Conservation (phyloP, 1,140 invertebrate genomes). For the Drosophila miranda region DNA sequence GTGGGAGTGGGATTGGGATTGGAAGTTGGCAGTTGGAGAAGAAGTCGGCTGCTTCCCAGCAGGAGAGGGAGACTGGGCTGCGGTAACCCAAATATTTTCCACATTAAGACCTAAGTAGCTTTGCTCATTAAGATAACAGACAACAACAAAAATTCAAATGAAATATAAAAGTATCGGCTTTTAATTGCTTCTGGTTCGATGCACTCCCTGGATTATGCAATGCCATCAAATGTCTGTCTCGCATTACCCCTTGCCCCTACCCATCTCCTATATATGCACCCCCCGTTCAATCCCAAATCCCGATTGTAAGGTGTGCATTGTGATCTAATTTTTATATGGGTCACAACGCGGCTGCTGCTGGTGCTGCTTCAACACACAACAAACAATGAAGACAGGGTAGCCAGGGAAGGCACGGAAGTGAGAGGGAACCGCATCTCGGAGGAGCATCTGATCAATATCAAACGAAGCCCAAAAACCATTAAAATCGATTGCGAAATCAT, state of each 20-base stretch:
- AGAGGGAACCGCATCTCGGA: background rate
- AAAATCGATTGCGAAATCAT: conserved; percentile 50
- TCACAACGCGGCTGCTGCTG: conserved; percentile 14
- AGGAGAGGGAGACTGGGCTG: too few species aligned
- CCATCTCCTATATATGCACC: background rate
- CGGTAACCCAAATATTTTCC: conserved; percentile 57
- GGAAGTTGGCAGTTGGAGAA: too few species aligned
- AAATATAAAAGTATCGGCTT: conserved; percentile 30
- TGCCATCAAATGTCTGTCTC: conserved; percentile 23
- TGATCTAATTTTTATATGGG: conserved; percentile 50
- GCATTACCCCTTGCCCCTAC: background rate
- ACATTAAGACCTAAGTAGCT: conserved; percentile 70
- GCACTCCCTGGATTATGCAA: conserved; percentile 53
- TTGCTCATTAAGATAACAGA: conserved; percentile 65
- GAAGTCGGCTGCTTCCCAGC: too few species aligned
- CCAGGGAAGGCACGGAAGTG: too few species aligned
- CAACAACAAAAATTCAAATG: conserved; percentile 9
- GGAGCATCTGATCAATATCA: conserved; percentile 65
- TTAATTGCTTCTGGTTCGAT: conserved; percentile 42
- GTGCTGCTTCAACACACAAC: too few species aligned
- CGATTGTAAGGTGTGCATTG: conserved; percentile 52
- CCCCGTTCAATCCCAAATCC: background rate
- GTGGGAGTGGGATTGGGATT: too few species aligned
- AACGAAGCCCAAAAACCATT: conserved; percentile 43
- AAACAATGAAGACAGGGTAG: too few species aligned